Percentiles rank a stretch among this genome's conserved stretches.
Evolutionary conservation across 1,140 invertebrate species (phyloP).

Genomic region (Myzus persicae): DNA sequence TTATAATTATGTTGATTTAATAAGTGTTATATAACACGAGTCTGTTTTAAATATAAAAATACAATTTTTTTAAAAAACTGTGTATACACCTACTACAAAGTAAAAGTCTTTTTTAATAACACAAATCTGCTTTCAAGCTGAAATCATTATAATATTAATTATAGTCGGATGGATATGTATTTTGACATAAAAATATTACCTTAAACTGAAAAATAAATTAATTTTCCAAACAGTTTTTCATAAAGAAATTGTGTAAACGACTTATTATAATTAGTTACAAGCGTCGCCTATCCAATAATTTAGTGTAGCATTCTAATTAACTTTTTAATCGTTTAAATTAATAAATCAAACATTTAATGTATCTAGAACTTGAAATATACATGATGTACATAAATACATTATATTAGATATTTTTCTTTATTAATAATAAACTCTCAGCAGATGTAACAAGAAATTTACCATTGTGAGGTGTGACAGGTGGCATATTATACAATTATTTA

Average conservation of each 20-base stretch:
- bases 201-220: not conserved
- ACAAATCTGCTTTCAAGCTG: not conserved
- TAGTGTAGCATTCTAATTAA: not conserved
- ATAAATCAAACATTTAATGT: not conserved
- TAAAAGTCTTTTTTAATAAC: not conserved
- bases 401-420: not conserved
- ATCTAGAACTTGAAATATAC: not conserved
- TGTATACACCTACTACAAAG: not conserved
- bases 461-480: not conserved
- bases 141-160: conserved; percentile 14
- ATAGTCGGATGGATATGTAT: not conserved
- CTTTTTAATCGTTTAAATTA: not conserved
- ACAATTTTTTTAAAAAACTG: not conserved
- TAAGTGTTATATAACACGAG: not conserved
- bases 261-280: conserved; percentile 2
- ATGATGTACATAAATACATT: not conserved
- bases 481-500: not conserved
- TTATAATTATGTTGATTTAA: not conserved
- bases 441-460: too few species aligned
- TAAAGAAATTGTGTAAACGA: not conserved
- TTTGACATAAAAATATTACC: not conserved
- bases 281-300: not conserved
- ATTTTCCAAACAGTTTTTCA: not conserved
- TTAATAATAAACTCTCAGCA: not conserved
- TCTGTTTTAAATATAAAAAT: not conserved